Base-by-base conservation (phyloP, 2,888 invertebrate genomes). In the Aphidoletes aphidimyza region DNA sequence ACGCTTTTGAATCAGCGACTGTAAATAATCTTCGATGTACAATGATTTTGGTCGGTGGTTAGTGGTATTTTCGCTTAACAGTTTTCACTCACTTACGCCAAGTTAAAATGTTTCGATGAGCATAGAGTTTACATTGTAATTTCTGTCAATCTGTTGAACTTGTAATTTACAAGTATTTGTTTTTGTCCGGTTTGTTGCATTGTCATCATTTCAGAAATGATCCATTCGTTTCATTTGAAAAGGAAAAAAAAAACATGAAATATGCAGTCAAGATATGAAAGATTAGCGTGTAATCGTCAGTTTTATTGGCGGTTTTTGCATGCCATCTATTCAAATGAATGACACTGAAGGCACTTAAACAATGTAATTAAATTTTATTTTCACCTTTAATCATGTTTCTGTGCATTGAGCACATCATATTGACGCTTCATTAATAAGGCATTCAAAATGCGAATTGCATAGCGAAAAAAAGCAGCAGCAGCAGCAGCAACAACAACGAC, bases 311-410 rank as follows among this genome's bases (percentile, higher is more conserved):
- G 69, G 26, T 69, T 69, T 69, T 69, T 34, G 34, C 69, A 69
- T 69, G 30, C 69, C 69, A 30, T 30, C 30, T 69, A 69, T 69
- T 69, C 69, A 69, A 69, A 69, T 69, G 69, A 69, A 69, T n/a
- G n/a, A n/a, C n/a, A n/a, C n/a, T n/a, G n/a, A n/a, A n/a, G n/a
- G 69, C 30, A 69, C 69, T 69, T 69, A 30, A 69, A 69, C 30
- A 69, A 69, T 69, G 69, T 34, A 69, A 69, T 69, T 69, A 69
- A 69, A 69, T 69, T 69, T 69, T 30, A 69, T 69, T 69, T 69
- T 69, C 26, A 3, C 69, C 17, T 69, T 69, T 69, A 69, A 69
- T 69, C 69, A 69, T 30, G 30, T 69, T n/a, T 54, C 3, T 54
- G 54, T 69, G 69, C 69, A 69, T 30, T 6, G 22, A n/a, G 22